Evolutionary conservation across 1,140 invertebrate genomes (phyloP).

Genomic region (Cydia amplana): DNA sequence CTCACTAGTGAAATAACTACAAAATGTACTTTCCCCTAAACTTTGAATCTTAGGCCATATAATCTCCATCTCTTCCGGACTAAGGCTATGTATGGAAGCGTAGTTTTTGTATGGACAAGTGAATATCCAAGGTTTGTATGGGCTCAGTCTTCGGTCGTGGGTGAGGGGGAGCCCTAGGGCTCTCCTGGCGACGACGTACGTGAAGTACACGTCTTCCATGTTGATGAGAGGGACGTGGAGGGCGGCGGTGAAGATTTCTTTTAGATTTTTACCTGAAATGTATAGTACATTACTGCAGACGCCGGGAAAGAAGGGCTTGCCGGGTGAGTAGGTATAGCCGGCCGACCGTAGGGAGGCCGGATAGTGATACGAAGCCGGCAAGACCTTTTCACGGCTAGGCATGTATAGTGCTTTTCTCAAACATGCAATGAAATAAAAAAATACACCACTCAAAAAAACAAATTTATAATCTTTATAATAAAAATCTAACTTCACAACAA

Average conservation of each 20-base stretch:
- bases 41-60: slow-evolving; percentile 47
- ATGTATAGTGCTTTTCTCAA: too few species aligned
- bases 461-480: too few species aligned
- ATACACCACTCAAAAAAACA: too few species aligned
- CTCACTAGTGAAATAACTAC: slow-evolving; percentile 44
- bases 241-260: slow-evolving; percentile 45
- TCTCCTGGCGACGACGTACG: slow-evolving; percentile 57
- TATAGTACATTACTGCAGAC: too few species aligned
- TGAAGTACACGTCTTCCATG: slow-evolving; percentile 70
- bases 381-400: too few species aligned
- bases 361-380: too few species aligned
- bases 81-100: slow-evolving; percentile 54
- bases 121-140: slow-evolving; percentile 54
- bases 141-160: slow-evolving; percentile 59
- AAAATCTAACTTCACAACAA: too few species aligned
- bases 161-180: slow-evolving; percentile 45
- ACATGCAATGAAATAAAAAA: too few species aligned
- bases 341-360: too few species aligned
- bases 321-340: too few species aligned
- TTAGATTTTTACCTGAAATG: slow-evolving; percentile 52
- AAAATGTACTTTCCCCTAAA: slow-evolving; percentile 39
- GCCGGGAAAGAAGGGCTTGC: too few species aligned
- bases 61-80: slow-evolving; percentile 45
- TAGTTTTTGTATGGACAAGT: slow-evolving; percentile 52
- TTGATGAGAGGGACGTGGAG: slow-evolving; percentile 56